Conservation (phyloP, 2,113 vertebrate genomes). For the Formicarius rufipectus region DNA sequence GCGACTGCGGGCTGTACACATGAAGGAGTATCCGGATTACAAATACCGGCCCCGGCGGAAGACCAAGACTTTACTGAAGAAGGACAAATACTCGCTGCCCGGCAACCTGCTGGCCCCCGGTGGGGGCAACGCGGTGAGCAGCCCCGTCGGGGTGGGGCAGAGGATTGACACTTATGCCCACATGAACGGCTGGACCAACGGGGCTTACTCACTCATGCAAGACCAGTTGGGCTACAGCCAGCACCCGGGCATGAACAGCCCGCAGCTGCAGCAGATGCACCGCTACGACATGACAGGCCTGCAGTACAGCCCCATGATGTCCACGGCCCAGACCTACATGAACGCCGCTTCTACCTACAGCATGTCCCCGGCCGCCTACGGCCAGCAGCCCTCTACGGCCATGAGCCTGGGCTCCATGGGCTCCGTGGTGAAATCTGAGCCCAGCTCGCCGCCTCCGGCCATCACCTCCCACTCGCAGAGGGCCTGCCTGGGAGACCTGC, state of each 20-base stretch:
- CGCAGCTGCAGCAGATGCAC: slow-evolving; percentile 95
- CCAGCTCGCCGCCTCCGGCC: slow-evolving; percentile 93
- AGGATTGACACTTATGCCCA: slow-evolving; percentile 94
- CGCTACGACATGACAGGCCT: slow-evolving; percentile 96
- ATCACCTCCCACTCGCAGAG: slow-evolving; percentile 95
- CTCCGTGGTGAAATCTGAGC: slow-evolving; percentile 93
- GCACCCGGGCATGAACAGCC: slow-evolving; percentile 91
- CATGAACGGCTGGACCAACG: slow-evolving; percentile 97
- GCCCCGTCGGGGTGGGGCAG: slow-evolving; percentile 90
- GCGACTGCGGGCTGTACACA: slow-evolving; percentile 93
- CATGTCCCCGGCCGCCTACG: slow-evolving; percentile 84
- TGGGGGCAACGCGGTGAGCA: slow-evolving; percentile 79
- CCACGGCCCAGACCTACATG: slow-evolving; percentile 92
- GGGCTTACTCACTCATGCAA: slow-evolving; percentile 95
- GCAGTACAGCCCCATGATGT: slow-evolving; percentile 98
- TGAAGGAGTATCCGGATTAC: slow-evolving; percentile 99
- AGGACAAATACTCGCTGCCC: slow-evolving; percentile 96
- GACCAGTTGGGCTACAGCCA: slow-evolving; percentile 94
- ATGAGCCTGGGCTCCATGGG: slow-evolving; percentile 91
- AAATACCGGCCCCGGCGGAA: slow-evolving; percentile 98
- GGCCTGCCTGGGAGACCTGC: slow-evolving; percentile 94
- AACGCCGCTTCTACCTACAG: slow-evolving; percentile 86
- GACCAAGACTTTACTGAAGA: slow-evolving; percentile 98
- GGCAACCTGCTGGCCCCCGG: slow-evolving; percentile 88
- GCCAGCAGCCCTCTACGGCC: slow-evolving; percentile 86